Evolutionary conservation across 1,140 invertebrate genomes (phyloP), one percentile per base, ranked within the genome.

Genomic region (Antheraea pernyi): DNA sequence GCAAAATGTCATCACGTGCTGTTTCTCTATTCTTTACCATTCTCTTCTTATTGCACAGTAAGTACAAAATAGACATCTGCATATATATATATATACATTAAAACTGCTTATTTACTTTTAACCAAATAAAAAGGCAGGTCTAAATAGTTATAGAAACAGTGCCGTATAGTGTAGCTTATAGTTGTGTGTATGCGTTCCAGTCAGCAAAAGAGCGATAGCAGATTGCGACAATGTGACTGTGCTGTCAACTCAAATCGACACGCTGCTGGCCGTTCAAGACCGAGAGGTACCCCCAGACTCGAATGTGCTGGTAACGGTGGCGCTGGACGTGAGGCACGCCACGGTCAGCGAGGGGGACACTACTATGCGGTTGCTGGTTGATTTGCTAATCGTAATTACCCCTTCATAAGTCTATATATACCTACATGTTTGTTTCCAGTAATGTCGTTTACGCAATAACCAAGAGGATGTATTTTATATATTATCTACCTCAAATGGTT

Each of bases 191-290:
- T 61, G 16, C 22, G 30, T 61, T 61, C 59, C 60, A 61, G 60
- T 3, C 11, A 30, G 19, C 11, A 22, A 6, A 10, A 30, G 60
- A 22, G 75, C 67, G 22, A 8, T 60, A n/a, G 60, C 68, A 11
- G 60, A 42, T 2, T 88, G 85, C 72, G 62, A 60, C 68, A 87
- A 86, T 68, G 65, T 75, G 59, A 81, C 81, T 64, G 59, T 37
- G n/a, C 67, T 83, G 30, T 77, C 84, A 9, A 68, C 69, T 19
- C 78, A 76, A 70, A 65, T 91, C 73, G 85, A 89, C 74, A 71
- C 77, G 59, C 73, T 94, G 68, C 79, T 93, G 64, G 86, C 92
- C 9, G 84, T 86, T 68, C 94, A 94, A 69, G 86, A 87, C 62
- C 83, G 86, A 60, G 83, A 79, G 60, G 19, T 66, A 59, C 63